Percentiles rank a stretch among this genome's conserved stretches.
Conservation (phyloP, 1,140 invertebrate genomes). For the Acromyrmex heyeri region DNA sequence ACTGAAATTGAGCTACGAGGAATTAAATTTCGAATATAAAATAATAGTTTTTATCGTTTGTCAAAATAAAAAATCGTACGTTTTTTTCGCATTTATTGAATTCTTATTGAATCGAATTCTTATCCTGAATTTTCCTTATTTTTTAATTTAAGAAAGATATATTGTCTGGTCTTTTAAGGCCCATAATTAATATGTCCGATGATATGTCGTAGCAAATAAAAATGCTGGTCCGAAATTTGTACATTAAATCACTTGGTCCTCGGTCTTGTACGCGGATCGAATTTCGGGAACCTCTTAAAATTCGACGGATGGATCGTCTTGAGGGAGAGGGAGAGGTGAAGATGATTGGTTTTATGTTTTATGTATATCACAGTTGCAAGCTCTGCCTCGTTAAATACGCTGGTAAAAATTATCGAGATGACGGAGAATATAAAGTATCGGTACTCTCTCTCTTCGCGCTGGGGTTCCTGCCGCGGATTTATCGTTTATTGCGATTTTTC, state of each 20-base stretch:
- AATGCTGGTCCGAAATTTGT: constrained; percentile 42
- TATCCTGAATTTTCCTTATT: constrained; percentile 5
- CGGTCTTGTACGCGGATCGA: background rate
- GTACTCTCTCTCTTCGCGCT: constrained; percentile 25
- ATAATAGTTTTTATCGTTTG: background rate
- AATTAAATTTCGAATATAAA: background rate
- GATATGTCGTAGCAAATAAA: constrained; percentile 48
- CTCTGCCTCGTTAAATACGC: constrained; percentile 79
- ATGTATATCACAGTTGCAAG: constrained; percentile 85
- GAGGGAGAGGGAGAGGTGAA: constrained; percentile 6
- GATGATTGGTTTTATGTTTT: constrained; percentile 75
- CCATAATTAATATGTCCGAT: background rate
- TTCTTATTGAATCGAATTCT: background rate
- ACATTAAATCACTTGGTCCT: constrained; percentile 63
- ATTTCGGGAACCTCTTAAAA: constrained; percentile 66
- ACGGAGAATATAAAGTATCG: constrained; percentile 65
- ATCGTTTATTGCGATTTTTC: constrained; percentile 91
- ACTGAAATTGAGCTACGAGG: background rate
- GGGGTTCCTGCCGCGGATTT: constrained; percentile 76
- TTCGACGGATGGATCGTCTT: constrained; percentile 31
- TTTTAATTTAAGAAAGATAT: constrained; percentile 23
- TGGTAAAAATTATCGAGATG: constrained; percentile 68
- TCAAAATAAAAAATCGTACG: background rate
- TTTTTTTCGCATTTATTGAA: background rate
- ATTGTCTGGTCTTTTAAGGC: background rate